Conservation (phyloP, 2,888 invertebrate species). For the Argyra leucocephala region DNA sequence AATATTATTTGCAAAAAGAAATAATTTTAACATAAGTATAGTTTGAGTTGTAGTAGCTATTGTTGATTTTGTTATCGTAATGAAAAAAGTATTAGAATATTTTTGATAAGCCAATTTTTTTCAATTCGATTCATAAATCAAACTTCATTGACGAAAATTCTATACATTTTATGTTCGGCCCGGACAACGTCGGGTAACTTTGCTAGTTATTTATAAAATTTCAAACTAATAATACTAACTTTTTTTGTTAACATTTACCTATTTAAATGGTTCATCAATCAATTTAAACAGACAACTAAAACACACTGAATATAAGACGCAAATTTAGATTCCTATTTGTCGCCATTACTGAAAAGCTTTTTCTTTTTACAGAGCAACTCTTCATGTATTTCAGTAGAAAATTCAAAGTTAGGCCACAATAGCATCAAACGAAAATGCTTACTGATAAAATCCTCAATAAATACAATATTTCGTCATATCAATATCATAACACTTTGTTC, state of each 20-base stretch:
- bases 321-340: constrained; percentile 99
- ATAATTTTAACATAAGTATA: too few species aligned
- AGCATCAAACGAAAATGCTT: constrained; percentile 96
- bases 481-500: constrained; percentile 98
- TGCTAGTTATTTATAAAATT: too few species aligned
- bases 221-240: not conserved
- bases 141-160: too few species aligned
- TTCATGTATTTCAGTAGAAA: constrained; percentile 98
- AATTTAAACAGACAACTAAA: constrained; percentile 85
- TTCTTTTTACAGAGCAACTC: constrained; percentile 99
- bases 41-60: too few species aligned
- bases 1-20: too few species aligned
- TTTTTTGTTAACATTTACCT: not conserved
- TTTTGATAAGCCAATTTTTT: too few species aligned
- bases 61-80: too few species aligned
- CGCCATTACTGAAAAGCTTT: constrained; percentile 91
- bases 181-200: too few species aligned
- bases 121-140: too few species aligned
- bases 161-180: too few species aligned
- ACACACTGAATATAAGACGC: constrained; percentile 97
- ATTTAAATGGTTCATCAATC: constrained; percentile 7
- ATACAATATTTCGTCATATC: constrained; percentile 99
- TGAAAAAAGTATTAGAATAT: too few species aligned
- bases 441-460: constrained; percentile 99
- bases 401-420: constrained; percentile 99